phyloP scores from a whole-genome alignment of 1,140 invertebrate genomes.

The Brachionus rotundiformis region DNA sequence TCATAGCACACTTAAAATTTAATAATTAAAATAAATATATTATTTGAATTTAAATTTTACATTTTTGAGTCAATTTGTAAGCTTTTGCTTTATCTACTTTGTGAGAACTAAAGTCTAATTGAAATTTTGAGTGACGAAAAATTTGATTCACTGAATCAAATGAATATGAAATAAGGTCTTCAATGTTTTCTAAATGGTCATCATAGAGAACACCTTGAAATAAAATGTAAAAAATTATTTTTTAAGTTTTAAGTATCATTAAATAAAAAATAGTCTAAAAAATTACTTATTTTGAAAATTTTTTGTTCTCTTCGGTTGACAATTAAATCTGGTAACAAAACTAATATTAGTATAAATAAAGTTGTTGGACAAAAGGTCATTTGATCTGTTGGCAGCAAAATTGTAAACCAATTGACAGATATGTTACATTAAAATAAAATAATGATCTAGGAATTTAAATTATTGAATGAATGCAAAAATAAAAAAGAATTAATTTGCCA shows the following conservation, averaged over 20 bases:
- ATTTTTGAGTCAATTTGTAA: background rate
- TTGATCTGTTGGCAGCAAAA: background rate
- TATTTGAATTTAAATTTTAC: background rate
- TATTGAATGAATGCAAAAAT: background rate
- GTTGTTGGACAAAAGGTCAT: background rate
- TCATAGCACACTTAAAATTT: conserved; percentile 30
- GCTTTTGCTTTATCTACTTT: background rate
- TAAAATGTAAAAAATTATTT: background rate
- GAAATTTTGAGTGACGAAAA: background rate
- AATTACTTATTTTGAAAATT: conserved; percentile 27
- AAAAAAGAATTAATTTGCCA: conserved; percentile 21
- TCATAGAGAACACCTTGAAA: conserved; percentile 21
- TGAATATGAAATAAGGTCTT: conserved; percentile 33
- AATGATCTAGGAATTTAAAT: background rate
- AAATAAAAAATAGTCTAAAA: background rate
- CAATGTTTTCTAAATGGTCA: conserved; percentile 23
- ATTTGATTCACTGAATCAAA: conserved; percentile 9
- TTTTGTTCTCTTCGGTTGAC: background rate
- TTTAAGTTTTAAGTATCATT: background rate
- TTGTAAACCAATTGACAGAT: background rate
- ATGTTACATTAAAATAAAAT: background rate
- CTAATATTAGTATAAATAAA: background rate
- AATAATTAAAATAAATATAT: background rate
- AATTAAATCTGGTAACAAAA: background rate
- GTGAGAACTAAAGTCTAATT: conserved; percentile 3